Base-by-base conservation (phyloP, 2,113 vertebrate species). In the Muscicapa adusta region DNA sequence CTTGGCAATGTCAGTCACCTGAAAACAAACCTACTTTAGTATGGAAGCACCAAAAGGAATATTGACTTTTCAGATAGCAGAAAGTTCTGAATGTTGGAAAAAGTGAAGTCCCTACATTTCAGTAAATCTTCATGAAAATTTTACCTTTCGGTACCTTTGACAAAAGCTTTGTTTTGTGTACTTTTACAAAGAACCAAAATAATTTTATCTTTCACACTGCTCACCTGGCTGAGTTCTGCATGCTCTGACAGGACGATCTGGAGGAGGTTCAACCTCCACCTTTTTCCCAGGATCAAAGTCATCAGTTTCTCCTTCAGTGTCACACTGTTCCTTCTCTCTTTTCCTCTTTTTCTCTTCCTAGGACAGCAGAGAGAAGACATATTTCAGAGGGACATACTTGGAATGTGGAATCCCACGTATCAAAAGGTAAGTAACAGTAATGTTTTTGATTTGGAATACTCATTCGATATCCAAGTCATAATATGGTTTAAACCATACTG, bases 281-380 rank as follows among this genome's bases (percentile, higher is more conserved):
- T 99, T 99, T 89, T 98, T 97, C 45, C 93, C 97, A 8, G 98
- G 98, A 81, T 98, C 98, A 85, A 99, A 99, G 58, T 99, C 98
- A 18, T 99, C 99, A 2, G 97, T 97, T 73, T 99, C 99, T 19
- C 98, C 97, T 77, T 99, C 99, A 0, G 98, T 97, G 88, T 99
- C 99, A 80, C 98, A 98, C 56, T 98, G 99, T 18, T 99, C 99
- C 84, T 98, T 98, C 66, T 99, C 99, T 45, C 98, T 98, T 86
- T 99, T 99, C 88, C 98, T 98, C 93, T 99, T 99, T 97, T 98
- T 99, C 92, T 99, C 99, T 74, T 99, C 99, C 92, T 99, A 91
- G 3, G 50, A 81, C 4, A 96, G n/a, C 28, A 93, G 48, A 51
- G 33, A 84, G 42, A 84, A 8, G 4, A 77, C 12, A 36, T 43